phyloP scores from a whole-genome alignment of 2,888 invertebrate species.

The Calliopum simillimum region DNA sequence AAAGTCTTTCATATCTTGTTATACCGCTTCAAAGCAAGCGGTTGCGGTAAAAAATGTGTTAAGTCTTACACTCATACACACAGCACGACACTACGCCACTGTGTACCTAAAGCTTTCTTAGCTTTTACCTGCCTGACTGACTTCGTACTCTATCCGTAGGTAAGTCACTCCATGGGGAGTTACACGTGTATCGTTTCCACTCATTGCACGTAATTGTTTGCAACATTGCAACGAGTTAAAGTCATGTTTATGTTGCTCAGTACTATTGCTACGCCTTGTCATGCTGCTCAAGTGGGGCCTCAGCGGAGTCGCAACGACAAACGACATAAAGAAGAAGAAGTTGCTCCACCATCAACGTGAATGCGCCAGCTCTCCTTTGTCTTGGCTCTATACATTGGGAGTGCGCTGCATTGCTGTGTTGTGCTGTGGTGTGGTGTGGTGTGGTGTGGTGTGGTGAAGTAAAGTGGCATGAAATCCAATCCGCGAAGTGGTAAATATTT shows the following conservation, averaged over 20 bases:
- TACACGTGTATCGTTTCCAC: slow-evolving; percentile 12
- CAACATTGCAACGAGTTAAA: slow-evolving; percentile 15
- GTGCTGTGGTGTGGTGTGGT: no score
- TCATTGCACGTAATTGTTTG: slow-evolving; percentile 35
- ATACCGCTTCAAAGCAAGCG: no score
- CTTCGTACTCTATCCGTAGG: no score
- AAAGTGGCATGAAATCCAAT: slow-evolving; percentile 37
- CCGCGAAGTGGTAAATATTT: slow-evolving; percentile 43
- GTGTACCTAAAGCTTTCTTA: background rate
- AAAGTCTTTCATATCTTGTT: no score
- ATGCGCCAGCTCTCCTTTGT: background rate
- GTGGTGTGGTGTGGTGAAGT: no score
- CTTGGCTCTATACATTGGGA: background rate
- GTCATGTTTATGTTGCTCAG: slow-evolving; percentile 7
- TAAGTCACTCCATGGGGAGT: slow-evolving; percentile 4
- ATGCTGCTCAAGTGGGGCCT: slow-evolving; percentile 33
- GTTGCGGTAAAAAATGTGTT: no score
- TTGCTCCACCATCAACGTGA: slow-evolving; percentile 32
- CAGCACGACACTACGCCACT: background rate
- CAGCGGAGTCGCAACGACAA: slow-evolving; percentile 7
- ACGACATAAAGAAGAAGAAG: slow-evolving; percentile 6
- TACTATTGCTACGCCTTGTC: slow-evolving; percentile 42
- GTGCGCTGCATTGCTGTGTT: background rate
- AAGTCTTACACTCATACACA: background rate
- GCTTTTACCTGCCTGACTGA: background rate